Conservation (phyloP, 2,113 vertebrate species). For the Condylura cristata region DNA sequence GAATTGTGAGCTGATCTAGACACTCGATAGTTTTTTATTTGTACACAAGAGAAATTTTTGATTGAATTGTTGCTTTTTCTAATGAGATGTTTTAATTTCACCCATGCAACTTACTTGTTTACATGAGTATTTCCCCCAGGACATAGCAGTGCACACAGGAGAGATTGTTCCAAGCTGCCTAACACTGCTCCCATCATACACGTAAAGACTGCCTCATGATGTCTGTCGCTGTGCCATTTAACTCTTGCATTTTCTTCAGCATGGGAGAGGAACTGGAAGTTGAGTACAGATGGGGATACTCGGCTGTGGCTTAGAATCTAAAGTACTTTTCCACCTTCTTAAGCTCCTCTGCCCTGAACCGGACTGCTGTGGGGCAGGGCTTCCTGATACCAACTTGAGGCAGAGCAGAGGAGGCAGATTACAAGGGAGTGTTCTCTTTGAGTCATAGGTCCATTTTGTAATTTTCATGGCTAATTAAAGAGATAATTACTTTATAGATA, state of each 20-base stretch:
- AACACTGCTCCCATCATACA: not conserved
- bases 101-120: not conserved
- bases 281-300: not conserved
- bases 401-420: not conserved
- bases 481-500: not conserved
- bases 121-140: not conserved
- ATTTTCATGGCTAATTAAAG: not conserved
- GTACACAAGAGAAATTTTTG: not conserved
- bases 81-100: conserved; percentile 7
- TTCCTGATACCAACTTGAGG: not conserved
- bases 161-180: not conserved
- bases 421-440: not conserved
- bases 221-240: not conserved
- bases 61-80: not conserved
- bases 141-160: rapidly evolving
- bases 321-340: not conserved
- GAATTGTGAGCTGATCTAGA: not conserved
- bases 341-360: not conserved
- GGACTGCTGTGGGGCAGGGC: no score
- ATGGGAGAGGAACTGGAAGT: not conserved
- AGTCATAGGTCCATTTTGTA: not conserved
- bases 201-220: not conserved
- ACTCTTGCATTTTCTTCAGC: not conserved
- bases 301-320: not conserved
- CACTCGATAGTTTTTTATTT: not conserved